These are phyloP conservation scores for Dendronephthya gigantea DNA, from an alignment of 64 coral and sea anemone species.

Conservation along the genomic window DNA sequence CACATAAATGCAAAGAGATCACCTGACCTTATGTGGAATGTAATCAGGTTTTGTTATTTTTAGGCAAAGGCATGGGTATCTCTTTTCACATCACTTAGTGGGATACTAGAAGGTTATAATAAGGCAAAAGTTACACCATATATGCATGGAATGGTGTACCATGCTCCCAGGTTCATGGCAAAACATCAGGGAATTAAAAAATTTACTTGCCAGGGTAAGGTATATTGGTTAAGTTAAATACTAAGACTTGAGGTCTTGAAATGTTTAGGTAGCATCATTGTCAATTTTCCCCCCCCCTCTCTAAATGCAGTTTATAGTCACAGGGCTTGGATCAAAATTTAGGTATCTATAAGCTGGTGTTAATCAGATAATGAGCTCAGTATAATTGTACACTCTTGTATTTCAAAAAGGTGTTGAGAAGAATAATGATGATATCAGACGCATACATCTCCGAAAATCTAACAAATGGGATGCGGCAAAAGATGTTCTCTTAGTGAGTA, in stretches of 20 bases:
- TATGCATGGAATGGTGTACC: constrained; percentile 2
- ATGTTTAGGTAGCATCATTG: too few relatives aligned
- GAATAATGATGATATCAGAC: not conserved
- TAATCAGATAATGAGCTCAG: too few relatives aligned
- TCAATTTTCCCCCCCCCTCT: too few relatives aligned
- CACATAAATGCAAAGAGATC: too few relatives aligned
- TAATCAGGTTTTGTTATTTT: too few relatives aligned
- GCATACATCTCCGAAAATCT: constrained; percentile 9
- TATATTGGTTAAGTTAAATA: too few relatives aligned
- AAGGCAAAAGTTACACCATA: not conserved
- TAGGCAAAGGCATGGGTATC: not conserved
- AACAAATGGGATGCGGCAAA: constrained; percentile 41
- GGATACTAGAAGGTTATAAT: not conserved
- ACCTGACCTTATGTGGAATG: too few relatives aligned
- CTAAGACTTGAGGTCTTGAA: too few relatives aligned
- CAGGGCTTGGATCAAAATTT: too few relatives aligned
- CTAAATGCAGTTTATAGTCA: too few relatives aligned
- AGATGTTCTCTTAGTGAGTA: constrained; percentile 26
- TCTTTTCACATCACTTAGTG: not conserved
- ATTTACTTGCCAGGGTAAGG: not conserved
- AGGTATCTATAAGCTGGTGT: too few relatives aligned
- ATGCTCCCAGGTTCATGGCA: not conserved
- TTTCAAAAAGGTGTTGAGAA: not conserved
- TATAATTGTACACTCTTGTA: too few relatives aligned
- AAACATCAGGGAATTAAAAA: constrained; percentile 1